Percentiles rank a stretch among this genome's conserved stretches.
phyloP scores from a whole-genome alignment of 2,888 invertebrate genomes.

The Lasioglossum villosulum region DNA sequence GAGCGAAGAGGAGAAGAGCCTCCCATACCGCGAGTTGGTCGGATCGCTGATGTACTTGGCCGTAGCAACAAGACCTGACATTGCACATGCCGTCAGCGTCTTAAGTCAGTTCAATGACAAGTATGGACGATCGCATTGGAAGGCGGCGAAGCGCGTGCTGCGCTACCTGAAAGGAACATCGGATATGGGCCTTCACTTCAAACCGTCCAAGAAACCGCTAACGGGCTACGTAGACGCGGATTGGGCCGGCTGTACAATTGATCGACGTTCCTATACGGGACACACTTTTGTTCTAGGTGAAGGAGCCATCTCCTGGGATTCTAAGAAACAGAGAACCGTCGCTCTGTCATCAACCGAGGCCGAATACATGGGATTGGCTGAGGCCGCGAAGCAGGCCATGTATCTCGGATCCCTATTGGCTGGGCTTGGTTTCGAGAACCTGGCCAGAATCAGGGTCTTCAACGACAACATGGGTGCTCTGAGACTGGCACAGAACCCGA shows the following conservation, averaged over 20 bases:
- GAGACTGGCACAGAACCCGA: not conserved
- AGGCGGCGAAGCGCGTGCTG: not conserved
- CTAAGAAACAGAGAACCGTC: not conserved
- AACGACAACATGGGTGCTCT: not conserved
- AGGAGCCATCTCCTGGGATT: not conserved
- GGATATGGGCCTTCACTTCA: not conserved
- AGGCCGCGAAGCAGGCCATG: not conserved
- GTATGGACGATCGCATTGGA: not conserved
- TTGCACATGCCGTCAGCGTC: not conserved
- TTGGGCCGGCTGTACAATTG: not conserved
- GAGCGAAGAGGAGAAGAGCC: not conserved
- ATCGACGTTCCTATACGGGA: not conserved
- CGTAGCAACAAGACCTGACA: not conserved
- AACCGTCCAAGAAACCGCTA: not conserved
- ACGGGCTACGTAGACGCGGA: not conserved
- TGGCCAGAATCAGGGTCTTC: not conserved
- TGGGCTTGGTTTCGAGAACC: not conserved
- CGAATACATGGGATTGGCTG: not conserved
- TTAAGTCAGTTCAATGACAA: not conserved
- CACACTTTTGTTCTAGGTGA: not conserved
- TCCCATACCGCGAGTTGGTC: not conserved
- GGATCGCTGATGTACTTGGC: not conserved
- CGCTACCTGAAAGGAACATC: not conserved
- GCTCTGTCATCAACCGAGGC: not conserved
- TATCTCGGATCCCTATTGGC: not conserved